Percentiles rank a stretch among this genome's conserved stretches.
phyloP scores from a whole-genome alignment of 2,888 invertebrate genomes.

The Amiota mariae region DNA sequence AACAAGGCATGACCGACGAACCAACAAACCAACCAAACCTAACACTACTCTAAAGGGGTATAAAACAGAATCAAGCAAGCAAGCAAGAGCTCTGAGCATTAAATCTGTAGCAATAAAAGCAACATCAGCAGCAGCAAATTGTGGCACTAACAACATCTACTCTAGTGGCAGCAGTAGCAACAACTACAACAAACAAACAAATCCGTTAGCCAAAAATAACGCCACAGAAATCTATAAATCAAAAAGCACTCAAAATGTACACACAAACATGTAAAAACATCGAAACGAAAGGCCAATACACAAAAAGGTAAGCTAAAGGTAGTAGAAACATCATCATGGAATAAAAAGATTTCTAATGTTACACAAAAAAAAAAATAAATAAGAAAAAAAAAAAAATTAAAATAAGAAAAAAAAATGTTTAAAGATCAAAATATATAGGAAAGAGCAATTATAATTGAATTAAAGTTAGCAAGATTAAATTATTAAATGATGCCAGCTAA shows the following conservation, averaged over 20 bases:
- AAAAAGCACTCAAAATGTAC: constrained; percentile 53
- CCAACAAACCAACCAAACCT: constrained; percentile 12
- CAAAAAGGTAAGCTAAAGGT: not conserved
- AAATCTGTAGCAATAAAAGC: constrained; percentile 42
- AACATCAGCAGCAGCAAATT: constrained; percentile 11
- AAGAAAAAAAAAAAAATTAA: not conserved
- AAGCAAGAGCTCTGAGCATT: constrained; percentile 20
- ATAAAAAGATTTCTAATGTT: not conserved
- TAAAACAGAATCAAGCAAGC: constrained; percentile 22
- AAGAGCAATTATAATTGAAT: too few relatives aligned
- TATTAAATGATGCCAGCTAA: too few relatives aligned
- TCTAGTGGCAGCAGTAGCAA: constrained; percentile 5
- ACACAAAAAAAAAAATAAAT: not conserved
- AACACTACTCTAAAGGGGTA: constrained; percentile 24
- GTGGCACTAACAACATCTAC: not conserved
- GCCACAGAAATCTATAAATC: constrained; percentile 56
- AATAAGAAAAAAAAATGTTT: not conserved
- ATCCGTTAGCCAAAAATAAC: not conserved
- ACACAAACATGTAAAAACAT: not conserved
- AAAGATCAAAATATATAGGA: not conserved
- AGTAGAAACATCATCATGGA: not conserved
- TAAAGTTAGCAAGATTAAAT: too few relatives aligned
- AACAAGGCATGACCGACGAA: constrained; percentile 7
- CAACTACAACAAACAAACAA: not conserved
- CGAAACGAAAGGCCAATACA: not conserved